Evolutionary conservation across 1,140 invertebrate genomes (phyloP), one percentile per base, ranked within the genome.

Genomic region (Caenorhabditis inopinata): DNA sequence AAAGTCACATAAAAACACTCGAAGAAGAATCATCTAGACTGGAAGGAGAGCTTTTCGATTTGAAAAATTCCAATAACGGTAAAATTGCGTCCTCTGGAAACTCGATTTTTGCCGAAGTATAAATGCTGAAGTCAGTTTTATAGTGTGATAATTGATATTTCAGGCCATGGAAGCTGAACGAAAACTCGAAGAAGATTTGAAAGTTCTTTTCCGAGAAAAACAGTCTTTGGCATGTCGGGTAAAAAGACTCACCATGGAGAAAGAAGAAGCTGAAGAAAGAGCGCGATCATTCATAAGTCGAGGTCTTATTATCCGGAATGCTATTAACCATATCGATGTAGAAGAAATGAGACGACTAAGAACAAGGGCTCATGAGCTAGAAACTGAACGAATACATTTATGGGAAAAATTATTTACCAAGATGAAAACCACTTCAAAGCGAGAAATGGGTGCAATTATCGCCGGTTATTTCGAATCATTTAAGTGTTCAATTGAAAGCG

Each of bases 11-110:
- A 16, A 32, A 58, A 32, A 58, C 51, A 1, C 18, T n/a, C 0
- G 51, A 58, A 1, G 51, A 58, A 16, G 51, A 58, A 58, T 32
- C 32, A 2, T 12, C 51, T 4, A 58, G 51, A 32, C 16, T 68
- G 1, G 58, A 68, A 68, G 29, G 58, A 68, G 58, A 68, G 14
- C 9, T 68, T 68, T 68, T 68, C 38, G 58, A 68, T 68, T 7
- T 38, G 7, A 35, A 21, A 38, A 68, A 68, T 18, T 68, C 58
- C 0, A 35, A 21, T 27, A 4, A 35, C n/a, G 32, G 58, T 2
- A 68, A 68, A 38, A n/a, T 29, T 18, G 58, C 58, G 7, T n/a
- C 29, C 2, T 7, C 29, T 18, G 58, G 32, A 5, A 68, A 68
- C 5, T 68, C 32, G 0, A 38, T 68, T 35, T 68, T 38, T 18